Base-by-base conservation (phyloP, 2,797 vertebrate genomes). In the Varecia variegata region DNA sequence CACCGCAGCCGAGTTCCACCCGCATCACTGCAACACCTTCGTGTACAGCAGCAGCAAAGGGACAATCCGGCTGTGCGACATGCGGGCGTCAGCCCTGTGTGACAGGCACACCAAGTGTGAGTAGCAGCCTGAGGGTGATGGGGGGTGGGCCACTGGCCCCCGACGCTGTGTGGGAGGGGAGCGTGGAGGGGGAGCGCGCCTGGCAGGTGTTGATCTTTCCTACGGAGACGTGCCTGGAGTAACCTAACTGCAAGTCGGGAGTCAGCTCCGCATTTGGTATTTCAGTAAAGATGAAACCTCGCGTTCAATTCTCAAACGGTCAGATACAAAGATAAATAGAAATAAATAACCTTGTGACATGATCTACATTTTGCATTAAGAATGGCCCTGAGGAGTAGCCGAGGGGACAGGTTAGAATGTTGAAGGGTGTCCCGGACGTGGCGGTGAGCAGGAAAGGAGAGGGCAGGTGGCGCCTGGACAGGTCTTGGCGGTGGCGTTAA, bases 1-100 rank as follows among this genome's bases (percentile, higher is more conserved):
- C 98, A 99, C 99, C 0, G 99, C 99, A 0, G 99, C 99, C 0
- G 99, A 99, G 98, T 99, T 99, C 97, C 99, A 99, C 97, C 99
- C 99, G 0, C 99, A 99, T 97, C 99, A 99, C 95, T 99, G 99
- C 99, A 99, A 99, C 99, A 99, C 99, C 70, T 99, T 99, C 1
- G 99, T 99, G 97, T 99, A 99, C 99, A 99, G 99, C 99, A 99
- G 99, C 99, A 99, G 99, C 99, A 99, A 99, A 97, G 99, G 99
- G 96, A 99, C 99, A 40, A 99, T 99, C 98, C 99, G 99, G 70
- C 99, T 99, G 97, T 99, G 99, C 68, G 99, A 99, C 98, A 99
- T 99, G 99, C 98, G 99, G 96, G 98, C 99, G 3, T 98, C 99
- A 0, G 99, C 99, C 0, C 99, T 99, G 94, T 99, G 99, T 8